Evolutionary conservation across 2,888 invertebrate genomes (phyloP), one percentile per base, ranked within the genome.

Genomic region (Limnephilus marmoratus): DNA sequence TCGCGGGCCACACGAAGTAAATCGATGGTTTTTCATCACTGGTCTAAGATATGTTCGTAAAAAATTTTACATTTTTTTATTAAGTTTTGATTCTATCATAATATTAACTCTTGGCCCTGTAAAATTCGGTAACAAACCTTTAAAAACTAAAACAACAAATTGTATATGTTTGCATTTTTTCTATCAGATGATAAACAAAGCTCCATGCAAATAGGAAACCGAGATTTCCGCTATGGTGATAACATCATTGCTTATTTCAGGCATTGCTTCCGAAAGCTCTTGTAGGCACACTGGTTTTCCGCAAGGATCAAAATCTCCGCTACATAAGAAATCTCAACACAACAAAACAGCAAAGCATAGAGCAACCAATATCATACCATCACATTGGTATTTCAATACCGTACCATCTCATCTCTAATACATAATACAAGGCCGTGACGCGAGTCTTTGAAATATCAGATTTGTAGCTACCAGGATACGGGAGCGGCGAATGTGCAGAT

Each of bases 401-500:
- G 41, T 31, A 29, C 49, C 24, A 24, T 49, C 49, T 49, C 87
- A 45, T n/a, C 49, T 41, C 87, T 9, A 24, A 45, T 68, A 45
- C 87, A 49, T 29, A 31, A 83, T 34, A 83, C 34, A 13, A 29
- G 15, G 87, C 88, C 86, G 80, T 89, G 88, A 80, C 88, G 81
- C 88, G 81, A 41, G 91, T 92, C 92, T 92, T 93, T 92, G 91
- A 91, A 93, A 92, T 92, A 93, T 93, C 93, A 91, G 92, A 93
- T 92, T 93, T 93, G 92, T 91, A 91, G 88, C 91, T 37, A 34
- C 37, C 82, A 45, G 49, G 88, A 91, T 92, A 92, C 90, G 53
- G 90, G 92, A 91, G 85, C 80, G 91, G 91, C 92, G 49, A 91
- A 91, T 91, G 93, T 83, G 90, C 93, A 93, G 92, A 92, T 92